Base-by-base conservation (phyloP, 2,888 invertebrate genomes). In the Patella pellucida region DNA sequence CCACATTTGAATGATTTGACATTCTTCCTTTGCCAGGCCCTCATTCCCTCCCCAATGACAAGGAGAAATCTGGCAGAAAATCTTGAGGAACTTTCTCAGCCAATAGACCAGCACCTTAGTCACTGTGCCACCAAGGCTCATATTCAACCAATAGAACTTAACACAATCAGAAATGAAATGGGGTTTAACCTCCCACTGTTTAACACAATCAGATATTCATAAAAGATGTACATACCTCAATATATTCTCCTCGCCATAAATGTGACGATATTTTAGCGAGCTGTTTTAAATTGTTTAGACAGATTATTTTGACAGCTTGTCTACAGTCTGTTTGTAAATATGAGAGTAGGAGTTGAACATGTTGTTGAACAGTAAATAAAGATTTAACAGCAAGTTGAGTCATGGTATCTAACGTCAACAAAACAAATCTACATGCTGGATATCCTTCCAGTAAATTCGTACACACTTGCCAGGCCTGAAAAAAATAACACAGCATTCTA, bases 351-450 rank as follows among this genome's bases (percentile, higher is more conserved):
- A 96, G 92, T 74, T 92, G 92, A 15, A 94, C 91, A 92, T 98
- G 98, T 85, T 95, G 95, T 0, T 97, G 96, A 68, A 98, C 95
- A 91, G 97, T 96, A 0, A 96, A 95, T 15, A 98, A 93, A 0
- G 97, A 97, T 69, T 96, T 95, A 1, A 95, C 94, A 0, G 97
- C 96, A 12, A 98, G 93, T 79, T 96, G 95, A 0, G 97, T 97
- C 75, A 98, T 93, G 0, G 97, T 96, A 82, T 95, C 94, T 67
- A 98, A 92, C 68, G 96, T 96, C 1, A 96, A 95, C 4, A 94
- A 92, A 0, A 96, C 94, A 90, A 96, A 95, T 89, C 95, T 94
- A 86, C 94, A 94, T 0, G 95, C 94, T 14, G 96, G 95, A 92
- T 95, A 96, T 88, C 94, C 94, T 9, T 94, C 94, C 76, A 96